These are phyloP conservation scores for Cerceris rybyensis DNA, from an alignment of 2,888 invertebrate species.

Conservation along the genomic window DNA sequence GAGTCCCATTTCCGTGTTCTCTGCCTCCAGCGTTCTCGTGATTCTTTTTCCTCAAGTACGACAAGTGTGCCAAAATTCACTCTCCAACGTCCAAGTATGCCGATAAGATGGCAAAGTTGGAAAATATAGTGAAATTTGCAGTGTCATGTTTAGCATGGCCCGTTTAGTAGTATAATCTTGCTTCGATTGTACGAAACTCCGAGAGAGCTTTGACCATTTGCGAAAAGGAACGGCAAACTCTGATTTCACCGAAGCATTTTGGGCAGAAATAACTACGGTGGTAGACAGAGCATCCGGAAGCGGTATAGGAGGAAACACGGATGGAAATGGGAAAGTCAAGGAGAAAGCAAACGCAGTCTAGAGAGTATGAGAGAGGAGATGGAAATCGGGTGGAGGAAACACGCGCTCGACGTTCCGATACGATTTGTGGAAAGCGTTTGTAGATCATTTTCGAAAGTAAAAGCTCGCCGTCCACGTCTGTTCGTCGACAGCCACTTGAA, in stretches of 20 bases:
- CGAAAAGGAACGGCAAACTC: not conserved
- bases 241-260: not conserved
- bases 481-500: constrained; percentile 22
- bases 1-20: constrained; percentile 4
- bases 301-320: no score
- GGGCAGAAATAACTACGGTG: not conserved
- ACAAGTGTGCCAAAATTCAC: no score
- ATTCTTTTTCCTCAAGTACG: not conserved
- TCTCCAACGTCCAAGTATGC: no score
- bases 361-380: no score
- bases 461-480: constrained; percentile 14
- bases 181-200: constrained; percentile 5
- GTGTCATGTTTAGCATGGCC: no score
- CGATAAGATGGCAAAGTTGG: no score
- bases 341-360: no score
- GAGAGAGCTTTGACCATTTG: constrained; percentile 14
- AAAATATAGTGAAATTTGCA: no score
- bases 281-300: no score
- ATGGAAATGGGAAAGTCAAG: no score
- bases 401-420: not conserved
- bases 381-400: not conserved
- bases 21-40: not conserved
- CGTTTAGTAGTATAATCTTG: no score
- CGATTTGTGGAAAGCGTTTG: not conserved
- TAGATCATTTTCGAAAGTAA: not conserved